Percentiles rank a stretch among this genome's conserved stretches.
phyloP scores from a whole-genome alignment of 2,797 vertebrate species.

The Helarctos malayanus region DNA sequence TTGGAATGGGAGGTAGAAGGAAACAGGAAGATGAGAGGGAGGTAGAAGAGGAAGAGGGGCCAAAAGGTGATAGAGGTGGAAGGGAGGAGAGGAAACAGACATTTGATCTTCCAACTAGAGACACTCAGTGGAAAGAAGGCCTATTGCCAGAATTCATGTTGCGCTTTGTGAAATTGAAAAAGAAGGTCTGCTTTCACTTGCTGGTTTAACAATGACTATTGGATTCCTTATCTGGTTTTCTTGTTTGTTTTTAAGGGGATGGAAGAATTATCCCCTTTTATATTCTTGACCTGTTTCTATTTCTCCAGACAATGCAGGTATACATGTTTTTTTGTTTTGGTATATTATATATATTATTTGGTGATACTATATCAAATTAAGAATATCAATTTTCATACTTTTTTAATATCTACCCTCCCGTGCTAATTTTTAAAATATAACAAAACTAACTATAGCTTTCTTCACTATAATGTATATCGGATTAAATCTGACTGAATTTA shows the following conservation, averaged over 20 bases:
- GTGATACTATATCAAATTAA: slow-evolving; percentile 35
- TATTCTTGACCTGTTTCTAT: slow-evolving; percentile 19
- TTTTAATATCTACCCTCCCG: background rate
- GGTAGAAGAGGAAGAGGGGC: slow-evolving; percentile 41
- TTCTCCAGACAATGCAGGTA: background rate
- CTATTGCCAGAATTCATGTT: slow-evolving; percentile 59
- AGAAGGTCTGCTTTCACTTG: slow-evolving; percentile 38
- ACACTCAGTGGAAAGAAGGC: slow-evolving; percentile 55
- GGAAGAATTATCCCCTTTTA: background rate
- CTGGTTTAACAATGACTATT: slow-evolving; percentile 44
- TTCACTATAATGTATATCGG: background rate
- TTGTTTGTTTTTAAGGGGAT: slow-evolving; percentile 58
- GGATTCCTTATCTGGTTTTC: slow-evolving; percentile 7
- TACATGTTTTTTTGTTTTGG: slow-evolving; percentile 1
- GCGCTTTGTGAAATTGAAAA: slow-evolving; percentile 38
- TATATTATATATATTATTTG: slow-evolving; percentile 15
- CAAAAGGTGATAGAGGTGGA: slow-evolving; percentile 44
- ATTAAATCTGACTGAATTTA: slow-evolving; percentile 46
- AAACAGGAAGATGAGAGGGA: slow-evolving; percentile 61
- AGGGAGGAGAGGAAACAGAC: slow-evolving; percentile 67
- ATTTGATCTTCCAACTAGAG: slow-evolving; percentile 32
- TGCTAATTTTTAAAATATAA: slow-evolving; percentile 20
- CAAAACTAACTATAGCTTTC: slow-evolving; percentile 54
- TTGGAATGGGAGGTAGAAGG: slow-evolving; percentile 52
- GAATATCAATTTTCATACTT: slow-evolving; percentile 2